These are phyloP conservation scores for Sinella curviseta DNA, from an alignment of 1,140 invertebrate species.

Conservation along the genomic window DNA sequence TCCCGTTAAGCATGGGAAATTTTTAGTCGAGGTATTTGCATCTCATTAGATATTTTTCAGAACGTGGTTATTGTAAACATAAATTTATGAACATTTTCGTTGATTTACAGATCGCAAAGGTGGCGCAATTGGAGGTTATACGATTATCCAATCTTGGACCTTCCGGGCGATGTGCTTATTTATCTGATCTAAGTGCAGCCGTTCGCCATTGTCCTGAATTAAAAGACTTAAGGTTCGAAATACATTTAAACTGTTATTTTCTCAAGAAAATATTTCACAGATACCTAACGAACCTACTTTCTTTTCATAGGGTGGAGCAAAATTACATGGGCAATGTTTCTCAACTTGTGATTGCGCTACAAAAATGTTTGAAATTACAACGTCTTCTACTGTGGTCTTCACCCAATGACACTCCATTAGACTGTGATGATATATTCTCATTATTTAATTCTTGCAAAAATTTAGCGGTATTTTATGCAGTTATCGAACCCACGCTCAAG, in stretches of 20 bases:
- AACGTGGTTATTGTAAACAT: no score
- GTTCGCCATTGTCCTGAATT: slow-evolving; percentile 24
- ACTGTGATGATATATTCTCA: background rate
- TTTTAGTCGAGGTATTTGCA: slow-evolving; percentile 31
- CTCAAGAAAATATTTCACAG: background rate
- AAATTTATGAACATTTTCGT: no score
- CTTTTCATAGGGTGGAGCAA: slow-evolving; percentile 32
- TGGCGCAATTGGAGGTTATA: slow-evolving; percentile 2
- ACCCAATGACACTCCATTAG: slow-evolving; percentile 29
- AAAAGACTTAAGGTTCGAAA: slow-evolving; percentile 35
- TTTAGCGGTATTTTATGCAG: slow-evolving; percentile 30
- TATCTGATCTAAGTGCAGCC: slow-evolving; percentile 27
- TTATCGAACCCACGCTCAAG: slow-evolving; percentile 28
- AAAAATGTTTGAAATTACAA: slow-evolving; percentile 18
- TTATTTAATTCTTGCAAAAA: slow-evolving; percentile 9
- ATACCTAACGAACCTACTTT: background rate
- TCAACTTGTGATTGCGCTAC: background rate
- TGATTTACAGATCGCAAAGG: background rate
- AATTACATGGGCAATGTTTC: slow-evolving; percentile 26
- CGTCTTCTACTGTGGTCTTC: slow-evolving; percentile 29
- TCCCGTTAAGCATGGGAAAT: slow-evolving; percentile 36
- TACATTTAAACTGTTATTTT: background rate
- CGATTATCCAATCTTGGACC: slow-evolving; percentile 27
- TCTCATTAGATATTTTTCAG: background rate
- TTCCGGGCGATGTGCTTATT: slow-evolving; percentile 33